Evolutionary conservation across 2,113 vertebrate species (phyloP), one percentile per base, ranked within the genome.

Genomic region (Lophochroa leadbeateri): DNA sequence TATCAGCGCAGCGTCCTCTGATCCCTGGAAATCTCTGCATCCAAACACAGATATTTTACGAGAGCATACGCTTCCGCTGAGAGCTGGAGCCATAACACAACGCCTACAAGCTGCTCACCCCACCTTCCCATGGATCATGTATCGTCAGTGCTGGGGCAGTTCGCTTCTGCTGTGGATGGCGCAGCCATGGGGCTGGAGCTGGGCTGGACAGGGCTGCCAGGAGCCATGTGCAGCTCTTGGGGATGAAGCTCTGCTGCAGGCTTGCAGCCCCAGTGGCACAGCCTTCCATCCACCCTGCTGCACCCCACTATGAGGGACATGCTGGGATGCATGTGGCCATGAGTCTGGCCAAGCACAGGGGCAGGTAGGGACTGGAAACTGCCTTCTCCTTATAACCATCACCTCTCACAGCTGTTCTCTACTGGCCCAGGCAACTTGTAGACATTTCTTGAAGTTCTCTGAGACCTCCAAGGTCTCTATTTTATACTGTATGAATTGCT

Each of bases 21-120:
- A 92, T 95, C 77, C 93, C 69, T 84, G 81, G 90, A 96, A 96
- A 89, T 94, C 89, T 97, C 87, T 86, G 81, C 77, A 85, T 89
- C 93, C 84, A 95, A 96, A 96, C 85, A 70, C 87, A 89, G 94
- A 60, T 69, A 52, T 76, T 96, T 97, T 75, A 94, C 16, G 37
- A 89, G 65, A 95, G 63, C 86, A 75, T 83, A 92, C 35, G 6
- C 55, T 75, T 84, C 68, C 75, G 61, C 82, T 75, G 69, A 55
- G 65, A 90, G 88, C 82, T 83, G 64, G 82, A 86, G 83, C 43
- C 5, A 2, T 81, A 53, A 58, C 47, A 33, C 23, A 24, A 80
- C 14, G 33, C 72, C 21, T 61, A 37, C n/a, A n/a, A 43, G 9
- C 39, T 2, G 0, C 37, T 37, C 4, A 0, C 19, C 31, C 39